phyloP scores from a whole-genome alignment of 2,113 vertebrate species.

The Helogale parvula region DNA sequence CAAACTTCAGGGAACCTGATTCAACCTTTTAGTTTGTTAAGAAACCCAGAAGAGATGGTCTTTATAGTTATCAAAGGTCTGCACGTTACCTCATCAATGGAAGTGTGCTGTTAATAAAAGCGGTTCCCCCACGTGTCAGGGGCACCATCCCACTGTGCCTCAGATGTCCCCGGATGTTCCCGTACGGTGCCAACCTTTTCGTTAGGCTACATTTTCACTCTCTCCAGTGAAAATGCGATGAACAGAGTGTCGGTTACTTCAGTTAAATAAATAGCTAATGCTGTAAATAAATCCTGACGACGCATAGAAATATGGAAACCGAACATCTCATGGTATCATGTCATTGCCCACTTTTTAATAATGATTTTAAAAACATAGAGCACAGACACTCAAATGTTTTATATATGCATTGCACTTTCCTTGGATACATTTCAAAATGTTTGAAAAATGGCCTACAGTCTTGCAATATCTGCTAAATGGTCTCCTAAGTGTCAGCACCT shows the following conservation, averaged over 20 bases:
- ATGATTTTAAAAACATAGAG: background rate
- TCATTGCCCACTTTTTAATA: background rate
- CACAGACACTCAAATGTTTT: background rate
- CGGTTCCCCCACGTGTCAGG: conserved; percentile 36
- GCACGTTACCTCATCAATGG: conserved; percentile 49
- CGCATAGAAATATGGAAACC: background rate
- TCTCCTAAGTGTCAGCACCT: background rate
- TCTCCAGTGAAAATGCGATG: conserved; percentile 11
- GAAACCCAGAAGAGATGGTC: conserved; percentile 62
- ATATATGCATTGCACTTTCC: background rate
- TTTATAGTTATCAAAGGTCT: conserved; percentile 65
- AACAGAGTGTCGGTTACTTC: background rate
- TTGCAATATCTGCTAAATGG: background rate
- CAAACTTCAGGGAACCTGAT: conserved; percentile 73
- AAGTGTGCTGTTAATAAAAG: conserved; percentile 66
- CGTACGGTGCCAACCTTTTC: conserved; percentile 17
- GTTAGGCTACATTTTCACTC: conserved; percentile 44
- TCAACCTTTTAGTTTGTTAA: conserved; percentile 70
- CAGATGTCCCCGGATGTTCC: conserved; percentile 71
- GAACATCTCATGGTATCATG: background rate
- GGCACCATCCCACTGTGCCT: conserved; percentile 72
- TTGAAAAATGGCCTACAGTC: background rate
- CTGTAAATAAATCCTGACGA: background rate
- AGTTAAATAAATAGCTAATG: conserved; percentile 23
- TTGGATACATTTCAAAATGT: conserved; percentile 14